phyloP scores from a whole-genome alignment of 2,797 vertebrate species.

The Lacerta bilineata region DNA sequence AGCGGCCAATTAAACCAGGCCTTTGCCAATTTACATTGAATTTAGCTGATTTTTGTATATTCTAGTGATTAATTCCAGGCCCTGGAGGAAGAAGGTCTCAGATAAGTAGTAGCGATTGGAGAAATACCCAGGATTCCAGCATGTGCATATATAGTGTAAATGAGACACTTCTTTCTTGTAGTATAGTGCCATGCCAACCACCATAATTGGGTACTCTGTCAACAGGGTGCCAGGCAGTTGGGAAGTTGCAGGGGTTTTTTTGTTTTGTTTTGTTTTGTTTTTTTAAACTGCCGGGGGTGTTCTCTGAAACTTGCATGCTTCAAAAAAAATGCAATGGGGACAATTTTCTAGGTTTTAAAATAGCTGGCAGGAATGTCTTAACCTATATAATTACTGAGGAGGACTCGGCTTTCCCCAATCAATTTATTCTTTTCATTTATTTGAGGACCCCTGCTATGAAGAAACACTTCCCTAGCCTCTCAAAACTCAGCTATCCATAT shows the following conservation, averaged over 20 bases:
- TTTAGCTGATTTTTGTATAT: slow-evolving; percentile 39
- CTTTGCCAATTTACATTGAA: slow-evolving; percentile 38
- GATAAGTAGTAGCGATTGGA: slow-evolving; percentile 29
- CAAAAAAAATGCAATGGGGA: neutral
- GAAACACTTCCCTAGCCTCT: neutral
- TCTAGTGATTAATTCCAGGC: slow-evolving; percentile 41
- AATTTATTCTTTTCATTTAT: slow-evolving; percentile 3
- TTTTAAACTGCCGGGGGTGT: slow-evolving; percentile 12
- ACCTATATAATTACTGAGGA: slow-evolving; percentile 23
- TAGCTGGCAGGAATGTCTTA: slow-evolving; percentile 10
- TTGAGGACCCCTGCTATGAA: neutral
- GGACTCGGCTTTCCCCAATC: neutral
- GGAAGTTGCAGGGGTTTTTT: neutral
- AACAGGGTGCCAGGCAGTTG: slow-evolving; percentile 28
- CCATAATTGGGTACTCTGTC: slow-evolving; percentile 30
- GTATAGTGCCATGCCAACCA: slow-evolving; percentile 1
- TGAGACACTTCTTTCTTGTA: slow-evolving; percentile 9
- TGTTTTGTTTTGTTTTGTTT: neutral
- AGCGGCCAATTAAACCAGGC: slow-evolving; percentile 25
- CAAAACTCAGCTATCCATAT: neutral
- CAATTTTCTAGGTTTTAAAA: slow-evolving; percentile 33
- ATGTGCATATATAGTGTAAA: slow-evolving; percentile 6
- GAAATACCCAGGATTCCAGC: slow-evolving; percentile 1
- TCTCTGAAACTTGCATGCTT: slow-evolving; percentile 11
- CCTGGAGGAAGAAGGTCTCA: slow-evolving; percentile 34